These are phyloP conservation scores for Syndactyla subalaris DNA, from an alignment of 2,797 vertebrate genomes.

Conservation along the genomic window DNA sequence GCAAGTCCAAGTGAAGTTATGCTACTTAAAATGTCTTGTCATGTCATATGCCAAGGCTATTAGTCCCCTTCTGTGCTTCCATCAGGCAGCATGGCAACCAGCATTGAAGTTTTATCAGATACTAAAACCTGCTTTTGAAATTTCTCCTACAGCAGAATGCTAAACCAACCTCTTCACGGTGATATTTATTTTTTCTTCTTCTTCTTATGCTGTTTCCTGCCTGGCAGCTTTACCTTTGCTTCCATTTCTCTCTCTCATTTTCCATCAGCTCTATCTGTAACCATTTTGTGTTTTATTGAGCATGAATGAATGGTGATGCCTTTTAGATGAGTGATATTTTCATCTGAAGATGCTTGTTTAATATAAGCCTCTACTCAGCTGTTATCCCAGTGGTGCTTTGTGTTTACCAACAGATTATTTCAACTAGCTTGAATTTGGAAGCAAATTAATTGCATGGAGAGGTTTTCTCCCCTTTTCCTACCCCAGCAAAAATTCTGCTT, in stretches of 20 bases:
- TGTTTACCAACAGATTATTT: constrained; percentile 46
- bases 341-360: constrained; percentile 42
- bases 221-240: constrained; percentile 35
- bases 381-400: neutral
- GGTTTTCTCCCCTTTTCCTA: neutral
- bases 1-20: neutral
- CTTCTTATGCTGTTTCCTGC: neutral
- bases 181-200: fast-evolving
- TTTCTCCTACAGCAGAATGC: constrained; percentile 14
- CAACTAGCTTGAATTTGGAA: neutral
- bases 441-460: neutral
- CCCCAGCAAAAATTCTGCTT: neutral
- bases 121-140: constrained; percentile 28
- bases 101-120: constrained; percentile 25
- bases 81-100: neutral
- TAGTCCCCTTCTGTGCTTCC: constrained; percentile 40
- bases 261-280: constrained; percentile 56
- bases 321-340: constrained; percentile 63
- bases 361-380: neutral
- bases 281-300: constrained; percentile 69
- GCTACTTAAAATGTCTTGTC: neutral
- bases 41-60: neutral
- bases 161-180: neutral
- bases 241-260: constrained; percentile 41
- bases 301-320: constrained; percentile 64